These are phyloP conservation scores for Ceryle rudis DNA, from an alignment of 2,797 vertebrate genomes.

Conservation along the genomic window DNA sequence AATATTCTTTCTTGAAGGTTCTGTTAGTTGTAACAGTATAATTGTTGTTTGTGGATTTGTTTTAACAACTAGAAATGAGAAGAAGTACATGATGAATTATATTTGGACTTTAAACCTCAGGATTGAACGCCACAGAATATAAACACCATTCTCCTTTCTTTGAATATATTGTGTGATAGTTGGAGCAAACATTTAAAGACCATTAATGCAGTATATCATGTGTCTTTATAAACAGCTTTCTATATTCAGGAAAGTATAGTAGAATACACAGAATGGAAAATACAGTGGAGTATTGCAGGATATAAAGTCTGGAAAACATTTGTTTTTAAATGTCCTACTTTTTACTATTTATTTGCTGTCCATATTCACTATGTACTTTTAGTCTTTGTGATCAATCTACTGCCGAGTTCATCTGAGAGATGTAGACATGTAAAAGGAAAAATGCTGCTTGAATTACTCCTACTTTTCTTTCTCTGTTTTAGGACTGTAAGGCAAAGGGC, in stretches of 20 bases:
- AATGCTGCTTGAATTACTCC: neutral
- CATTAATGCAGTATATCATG: neutral
- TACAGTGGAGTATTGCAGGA: neutral
- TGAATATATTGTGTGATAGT: neutral
- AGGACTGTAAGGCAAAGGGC: neutral
- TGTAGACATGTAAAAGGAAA: neutral
- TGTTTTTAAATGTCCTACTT: neutral
- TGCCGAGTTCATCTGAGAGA: neutral
- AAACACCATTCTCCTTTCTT: neutral
- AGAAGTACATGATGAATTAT: neutral
- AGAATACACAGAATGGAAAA: neutral
- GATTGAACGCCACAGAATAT: neutral
- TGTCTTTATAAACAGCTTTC: neutral
- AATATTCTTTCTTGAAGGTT: neutral
- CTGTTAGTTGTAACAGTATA: neutral
- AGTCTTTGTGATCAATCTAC: neutral
- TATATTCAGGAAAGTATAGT: neutral
- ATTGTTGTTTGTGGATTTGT: neutral
- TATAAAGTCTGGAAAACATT: neutral
- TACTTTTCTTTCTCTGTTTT: neutral
- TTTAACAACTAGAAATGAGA: neutral
- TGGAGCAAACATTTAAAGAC: neutral
- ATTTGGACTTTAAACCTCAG: neutral
- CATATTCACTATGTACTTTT: neutral
- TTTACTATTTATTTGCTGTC: neutral